These are phyloP conservation scores for Samia ricini DNA, from an alignment of 1,140 invertebrate species.

Conservation along the genomic window DNA sequence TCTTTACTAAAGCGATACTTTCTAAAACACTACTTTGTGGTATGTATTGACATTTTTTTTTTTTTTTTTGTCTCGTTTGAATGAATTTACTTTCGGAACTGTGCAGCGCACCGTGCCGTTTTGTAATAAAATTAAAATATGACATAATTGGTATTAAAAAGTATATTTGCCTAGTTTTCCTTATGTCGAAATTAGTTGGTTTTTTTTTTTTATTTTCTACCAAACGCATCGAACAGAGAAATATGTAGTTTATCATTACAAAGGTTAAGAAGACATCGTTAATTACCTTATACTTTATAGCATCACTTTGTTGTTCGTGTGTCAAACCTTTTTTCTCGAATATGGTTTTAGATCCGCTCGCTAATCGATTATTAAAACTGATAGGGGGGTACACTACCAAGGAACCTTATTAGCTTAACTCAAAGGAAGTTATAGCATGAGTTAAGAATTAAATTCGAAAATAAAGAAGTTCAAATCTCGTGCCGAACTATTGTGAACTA, in stretches of 20 bases:
- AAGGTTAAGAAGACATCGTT: not conserved
- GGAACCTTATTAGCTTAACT: too few species aligned
- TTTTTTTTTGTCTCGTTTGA: conserved; percentile 27
- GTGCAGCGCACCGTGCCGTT: not conserved
- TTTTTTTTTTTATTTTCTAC: not conserved
- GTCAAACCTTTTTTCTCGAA: too few species aligned
- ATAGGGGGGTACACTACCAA: too few species aligned
- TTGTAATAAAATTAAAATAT: not conserved
- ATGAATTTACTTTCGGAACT: conserved; percentile 14
- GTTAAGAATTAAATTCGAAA: too few species aligned
- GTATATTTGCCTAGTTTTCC: not conserved
- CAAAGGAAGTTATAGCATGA: too few species aligned
- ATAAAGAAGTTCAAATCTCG: too few species aligned
- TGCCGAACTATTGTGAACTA: too few species aligned
- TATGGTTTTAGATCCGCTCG: too few species aligned
- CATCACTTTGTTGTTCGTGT: too few species aligned
- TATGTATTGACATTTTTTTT: conserved; percentile 34
- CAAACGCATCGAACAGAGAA: not conserved
- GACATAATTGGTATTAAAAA: not conserved
- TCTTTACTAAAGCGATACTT: conserved; percentile 49
- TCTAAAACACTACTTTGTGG: conserved; percentile 42
- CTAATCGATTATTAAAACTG: too few species aligned
- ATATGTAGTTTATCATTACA: not conserved
- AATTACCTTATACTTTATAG: too few species aligned
- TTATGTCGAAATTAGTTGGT: not conserved